Evolutionary conservation across 2,888 invertebrate genomes (phyloP).

Genomic region (Podabrus alpinus): DNA sequence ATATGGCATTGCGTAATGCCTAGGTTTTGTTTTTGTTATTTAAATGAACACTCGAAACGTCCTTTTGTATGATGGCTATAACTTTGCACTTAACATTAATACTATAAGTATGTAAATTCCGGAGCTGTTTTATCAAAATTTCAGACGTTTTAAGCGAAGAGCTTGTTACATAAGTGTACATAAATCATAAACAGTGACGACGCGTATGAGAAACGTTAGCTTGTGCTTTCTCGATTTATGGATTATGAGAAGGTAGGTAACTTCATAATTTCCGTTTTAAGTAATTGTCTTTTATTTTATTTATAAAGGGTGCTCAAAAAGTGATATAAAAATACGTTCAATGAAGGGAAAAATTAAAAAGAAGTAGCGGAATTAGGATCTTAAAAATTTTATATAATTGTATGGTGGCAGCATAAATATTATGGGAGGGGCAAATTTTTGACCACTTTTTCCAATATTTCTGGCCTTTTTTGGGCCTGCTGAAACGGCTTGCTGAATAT

Average conservation of each 20-base stretch:
- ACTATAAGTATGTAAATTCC: neutral
- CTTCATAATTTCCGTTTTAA: neutral
- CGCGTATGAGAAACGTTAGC: neutral
- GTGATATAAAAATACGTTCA: too few relatives aligned
- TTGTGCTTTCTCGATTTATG: neutral
- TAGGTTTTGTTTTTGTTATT: neutral
- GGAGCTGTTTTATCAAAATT: constrained; percentile 1
- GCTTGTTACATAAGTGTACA: neutral
- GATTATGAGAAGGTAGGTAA: neutral
- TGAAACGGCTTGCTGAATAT: too few relatives aligned
- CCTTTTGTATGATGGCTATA: constrained; percentile 1
- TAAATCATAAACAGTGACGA: neutral
- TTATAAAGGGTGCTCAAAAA: too few relatives aligned
- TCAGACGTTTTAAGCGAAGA: neutral
- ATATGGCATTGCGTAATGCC: neutral
- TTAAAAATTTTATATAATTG: too few relatives aligned
- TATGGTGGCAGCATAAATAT: too few relatives aligned
- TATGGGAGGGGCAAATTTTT: too few relatives aligned
- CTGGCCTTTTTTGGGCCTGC: too few relatives aligned
- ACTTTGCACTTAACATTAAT: constrained; percentile 5
- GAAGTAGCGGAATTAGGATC: too few relatives aligned
- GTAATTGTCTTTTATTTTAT: neutral
- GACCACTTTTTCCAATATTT: too few relatives aligned
- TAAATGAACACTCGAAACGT: neutral
- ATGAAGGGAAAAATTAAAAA: too few relatives aligned